Evolutionary conservation across 2,797 vertebrate genomes (phyloP).

Genomic region (Danio albolineatus): DNA sequence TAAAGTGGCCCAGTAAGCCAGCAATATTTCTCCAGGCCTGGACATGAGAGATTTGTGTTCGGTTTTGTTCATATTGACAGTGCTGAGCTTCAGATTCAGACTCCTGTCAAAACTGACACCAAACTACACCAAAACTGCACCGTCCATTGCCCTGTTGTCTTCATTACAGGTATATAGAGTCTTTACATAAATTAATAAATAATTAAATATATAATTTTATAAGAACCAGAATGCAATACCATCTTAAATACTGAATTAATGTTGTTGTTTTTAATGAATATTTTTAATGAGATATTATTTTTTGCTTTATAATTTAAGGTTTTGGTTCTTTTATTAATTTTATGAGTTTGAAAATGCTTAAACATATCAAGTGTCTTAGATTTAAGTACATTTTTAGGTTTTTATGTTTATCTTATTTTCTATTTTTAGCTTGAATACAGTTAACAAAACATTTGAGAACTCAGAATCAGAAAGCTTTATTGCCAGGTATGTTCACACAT

Average conservation of each 20-base stretch:
- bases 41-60: constrained; percentile 35
- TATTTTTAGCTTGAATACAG: no score
- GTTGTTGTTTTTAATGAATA: no score
- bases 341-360: no score
- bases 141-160: background rate
- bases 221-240: background rate
- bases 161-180: background rate
- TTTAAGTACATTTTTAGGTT: no score
- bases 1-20: constrained; percentile 3
- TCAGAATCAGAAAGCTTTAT: no score
- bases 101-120: constrained; percentile 7
- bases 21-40: constrained; percentile 35
- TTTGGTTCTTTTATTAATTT: no score
- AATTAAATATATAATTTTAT: background rate
- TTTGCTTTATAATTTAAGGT: no score
- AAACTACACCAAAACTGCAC: background rate
- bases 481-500: no score
- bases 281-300: no score
- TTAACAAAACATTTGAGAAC: no score
- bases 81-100: constrained; percentile 22
- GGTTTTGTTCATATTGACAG: constrained; percentile 33
- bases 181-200: background rate
- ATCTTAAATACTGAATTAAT: background rate
- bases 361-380: no score
- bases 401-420: no score